phyloP scores from a whole-genome alignment of 1,140 invertebrate species.

The Helicoverpa zea region DNA sequence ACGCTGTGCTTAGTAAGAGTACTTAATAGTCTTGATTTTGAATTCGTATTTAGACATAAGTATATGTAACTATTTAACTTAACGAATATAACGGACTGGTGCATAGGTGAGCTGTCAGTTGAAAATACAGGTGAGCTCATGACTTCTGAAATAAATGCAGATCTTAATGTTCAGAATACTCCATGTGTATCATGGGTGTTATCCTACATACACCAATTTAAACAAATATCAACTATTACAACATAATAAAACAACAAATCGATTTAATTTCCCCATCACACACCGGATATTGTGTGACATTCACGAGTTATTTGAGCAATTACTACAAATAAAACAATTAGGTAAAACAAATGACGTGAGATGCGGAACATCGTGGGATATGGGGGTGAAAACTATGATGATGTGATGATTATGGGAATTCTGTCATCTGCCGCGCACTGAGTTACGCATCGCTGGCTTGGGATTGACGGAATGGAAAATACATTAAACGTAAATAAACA shows the following conservation, averaged over 20 bases:
- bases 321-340: slow-evolving; percentile 81
- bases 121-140: too few species aligned
- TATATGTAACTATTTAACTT: too few species aligned
- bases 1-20: too few species aligned
- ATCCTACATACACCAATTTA: too few species aligned
- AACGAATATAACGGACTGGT: too few species aligned
- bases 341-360: slow-evolving; percentile 68
- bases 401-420: slow-evolving; percentile 76
- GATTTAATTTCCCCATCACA: slow-evolving; percentile 1
- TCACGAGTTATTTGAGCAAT: slow-evolving; percentile 63
- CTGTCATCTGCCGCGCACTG: slow-evolving; percentile 70
- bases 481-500: background rate
- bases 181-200: too few species aligned
- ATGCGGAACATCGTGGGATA: slow-evolving; percentile 70
- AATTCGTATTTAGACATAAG: too few species aligned
- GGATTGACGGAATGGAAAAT: slow-evolving; percentile 51
- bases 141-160: too few species aligned
- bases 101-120: too few species aligned
- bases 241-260: background rate
- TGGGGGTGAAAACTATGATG: slow-evolving; percentile 50
- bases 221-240: background rate
- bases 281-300: slow-evolving; percentile 65
- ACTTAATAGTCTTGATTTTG: too few species aligned
- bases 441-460: slow-evolving; percentile 74
- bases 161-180: too few species aligned